Conservation (phyloP, 2,797 vertebrate genomes). For the Scyliorhinus canicula region DNA sequence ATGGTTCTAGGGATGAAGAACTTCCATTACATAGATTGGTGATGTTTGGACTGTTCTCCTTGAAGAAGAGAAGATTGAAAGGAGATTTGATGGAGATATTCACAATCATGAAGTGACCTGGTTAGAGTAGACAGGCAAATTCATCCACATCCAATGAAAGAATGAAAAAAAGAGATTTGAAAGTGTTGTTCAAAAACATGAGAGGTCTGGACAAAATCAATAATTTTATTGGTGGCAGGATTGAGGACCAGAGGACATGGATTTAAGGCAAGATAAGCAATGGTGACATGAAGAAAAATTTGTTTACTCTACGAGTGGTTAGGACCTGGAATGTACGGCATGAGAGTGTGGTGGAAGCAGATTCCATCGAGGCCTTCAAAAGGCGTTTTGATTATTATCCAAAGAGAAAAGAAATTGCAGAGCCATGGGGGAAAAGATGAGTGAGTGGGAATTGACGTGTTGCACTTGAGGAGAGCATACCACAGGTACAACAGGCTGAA, state of each 20-base stretch:
- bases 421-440: neutral
- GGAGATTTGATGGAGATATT: neutral
- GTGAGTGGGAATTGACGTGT: neutral
- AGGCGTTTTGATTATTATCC: neutral
- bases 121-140: too few relatives aligned
- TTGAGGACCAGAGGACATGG: neutral
- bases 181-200: neutral
- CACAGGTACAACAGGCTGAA: neutral
- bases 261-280: neutral
- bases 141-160: too few relatives aligned
- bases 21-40: too few relatives aligned
- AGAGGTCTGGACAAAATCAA: neutral
- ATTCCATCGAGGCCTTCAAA: neutral
- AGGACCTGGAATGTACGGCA: neutral
- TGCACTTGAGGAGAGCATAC: neutral
- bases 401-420: neutral
- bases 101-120: too few relatives aligned
- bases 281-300: neutral
- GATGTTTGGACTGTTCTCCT: neutral
- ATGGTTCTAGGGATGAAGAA: too few relatives aligned
- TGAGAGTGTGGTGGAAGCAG: neutral
- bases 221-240: neutral
- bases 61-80: neutral
- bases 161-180: neutral
- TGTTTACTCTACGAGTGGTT: neutral